Evolutionary conservation across 2,113 vertebrate genomes (phyloP).

Genomic region (Sapayoa aenigma): DNA sequence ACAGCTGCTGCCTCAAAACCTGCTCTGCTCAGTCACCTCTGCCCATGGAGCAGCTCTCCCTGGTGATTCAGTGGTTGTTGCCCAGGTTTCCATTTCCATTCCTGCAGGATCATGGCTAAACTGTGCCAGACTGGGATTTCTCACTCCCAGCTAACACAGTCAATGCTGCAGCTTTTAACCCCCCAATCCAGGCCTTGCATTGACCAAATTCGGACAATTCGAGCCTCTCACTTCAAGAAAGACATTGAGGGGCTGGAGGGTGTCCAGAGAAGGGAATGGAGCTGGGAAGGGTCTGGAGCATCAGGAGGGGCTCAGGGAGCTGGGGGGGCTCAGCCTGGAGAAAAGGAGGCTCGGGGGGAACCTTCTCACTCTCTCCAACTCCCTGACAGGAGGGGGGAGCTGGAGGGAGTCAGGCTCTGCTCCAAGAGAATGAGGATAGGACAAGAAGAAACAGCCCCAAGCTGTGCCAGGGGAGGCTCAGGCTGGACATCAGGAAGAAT

Average conservation of each 20-base stretch:
- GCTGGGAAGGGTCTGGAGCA: too few relatives aligned
- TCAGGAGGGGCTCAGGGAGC: too few relatives aligned
- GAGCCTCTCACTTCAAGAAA: not conserved
- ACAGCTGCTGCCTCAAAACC: too few relatives aligned
- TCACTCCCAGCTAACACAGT: not conserved
- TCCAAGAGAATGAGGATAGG: not conserved
- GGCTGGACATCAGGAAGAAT: not conserved
- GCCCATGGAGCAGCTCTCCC: not conserved
- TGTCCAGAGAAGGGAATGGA: not conserved
- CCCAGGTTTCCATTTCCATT: not conserved
- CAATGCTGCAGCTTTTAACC: not conserved
- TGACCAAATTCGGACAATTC: not conserved
- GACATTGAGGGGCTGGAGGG: not conserved
- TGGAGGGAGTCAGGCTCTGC: not conserved
- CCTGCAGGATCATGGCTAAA: not conserved
- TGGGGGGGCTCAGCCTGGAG: not conserved
- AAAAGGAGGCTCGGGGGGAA: not conserved
- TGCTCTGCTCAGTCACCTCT: not conserved
- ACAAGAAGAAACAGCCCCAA: not conserved
- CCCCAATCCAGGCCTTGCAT: not conserved
- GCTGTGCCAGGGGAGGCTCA: not conserved
- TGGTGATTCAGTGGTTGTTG: too few relatives aligned
- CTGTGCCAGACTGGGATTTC: not conserved
- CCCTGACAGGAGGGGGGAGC: not conserved
- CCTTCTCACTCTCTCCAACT: not conserved